A percentile compares a stretch with the other conserved stretches of the same genome.
These are phyloP conservation scores for Cyanoderma ruficeps DNA, from an alignment of 2,113 vertebrate species.

Conservation along the genomic window DNA sequence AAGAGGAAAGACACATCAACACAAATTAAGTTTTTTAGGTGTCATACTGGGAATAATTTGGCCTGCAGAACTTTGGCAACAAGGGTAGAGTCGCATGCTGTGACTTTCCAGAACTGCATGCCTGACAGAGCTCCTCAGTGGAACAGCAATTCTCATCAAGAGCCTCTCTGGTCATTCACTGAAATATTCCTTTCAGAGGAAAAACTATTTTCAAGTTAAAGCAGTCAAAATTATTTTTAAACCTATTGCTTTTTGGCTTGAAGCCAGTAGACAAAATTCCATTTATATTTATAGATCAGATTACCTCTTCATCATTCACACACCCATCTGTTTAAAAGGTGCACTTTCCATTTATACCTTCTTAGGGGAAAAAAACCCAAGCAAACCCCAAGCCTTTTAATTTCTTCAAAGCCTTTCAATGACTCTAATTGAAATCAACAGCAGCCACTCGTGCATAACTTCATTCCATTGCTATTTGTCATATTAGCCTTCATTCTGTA, in stretches of 20 bases:
- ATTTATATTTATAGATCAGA: neutral
- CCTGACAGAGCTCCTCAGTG: neutral
- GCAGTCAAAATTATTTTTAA: neutral
- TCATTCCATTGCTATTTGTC: neutral
- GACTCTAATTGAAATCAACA: neutral
- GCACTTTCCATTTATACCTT: neutral
- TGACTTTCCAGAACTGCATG: neutral
- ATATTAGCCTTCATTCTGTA: neutral
- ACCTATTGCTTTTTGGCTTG: neutral
- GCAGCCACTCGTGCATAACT: neutral
- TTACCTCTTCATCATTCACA: neutral
- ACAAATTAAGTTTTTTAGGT: neutral
- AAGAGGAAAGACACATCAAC: constrained; percentile 1
- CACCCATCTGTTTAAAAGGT: neutral
- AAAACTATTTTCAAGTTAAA: constrained; percentile 10
- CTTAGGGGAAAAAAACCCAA: neutral
- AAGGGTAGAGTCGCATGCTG: neutral
- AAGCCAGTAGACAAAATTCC: neutral
- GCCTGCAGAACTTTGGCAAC: constrained; percentile 15
- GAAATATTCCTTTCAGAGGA: neutral
- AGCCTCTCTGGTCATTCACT: neutral
- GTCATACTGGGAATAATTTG: neutral
- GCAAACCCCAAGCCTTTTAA: neutral
- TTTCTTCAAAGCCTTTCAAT: constrained; percentile 1
- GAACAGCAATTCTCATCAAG: neutral